Conservation (phyloP, 2,888 invertebrate species). For the Tiliacea citrago region DNA sequence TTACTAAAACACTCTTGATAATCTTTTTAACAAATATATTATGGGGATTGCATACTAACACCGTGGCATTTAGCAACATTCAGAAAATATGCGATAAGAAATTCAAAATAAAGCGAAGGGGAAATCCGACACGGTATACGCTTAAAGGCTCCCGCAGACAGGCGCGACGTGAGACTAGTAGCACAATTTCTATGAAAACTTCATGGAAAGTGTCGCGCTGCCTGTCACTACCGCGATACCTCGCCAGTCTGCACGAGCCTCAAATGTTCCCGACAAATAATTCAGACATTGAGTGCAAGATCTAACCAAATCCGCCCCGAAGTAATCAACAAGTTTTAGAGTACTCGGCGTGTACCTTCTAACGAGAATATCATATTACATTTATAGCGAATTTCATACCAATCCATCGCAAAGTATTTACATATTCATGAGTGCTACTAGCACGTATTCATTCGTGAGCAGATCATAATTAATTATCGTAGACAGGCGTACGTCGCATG, state of each 20-base stretch:
- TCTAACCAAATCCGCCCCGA: constrained; percentile 17
- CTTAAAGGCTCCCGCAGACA: too few relatives aligned
- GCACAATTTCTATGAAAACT: too few relatives aligned
- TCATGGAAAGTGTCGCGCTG: too few relatives aligned
- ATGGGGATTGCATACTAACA: neutral
- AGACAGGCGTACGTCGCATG: constrained; percentile 15
- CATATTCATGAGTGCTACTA: constrained; percentile 53
- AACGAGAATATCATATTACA: constrained; percentile 47
- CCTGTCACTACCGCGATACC: too few relatives aligned
- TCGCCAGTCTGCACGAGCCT: too few relatives aligned
- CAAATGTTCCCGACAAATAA: constrained; percentile 5
- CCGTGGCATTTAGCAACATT: neutral
- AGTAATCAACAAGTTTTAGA: constrained; percentile 43
- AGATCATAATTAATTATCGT: constrained; percentile 50
- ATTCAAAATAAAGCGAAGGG: too few relatives aligned
- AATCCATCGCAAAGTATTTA: constrained; percentile 38
- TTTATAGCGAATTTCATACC: constrained; percentile 37
- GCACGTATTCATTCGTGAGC: constrained; percentile 41
- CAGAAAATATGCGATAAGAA: too few relatives aligned
- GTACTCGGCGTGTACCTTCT: constrained; percentile 17
- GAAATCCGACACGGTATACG: too few relatives aligned
- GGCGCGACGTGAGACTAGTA: too few relatives aligned
- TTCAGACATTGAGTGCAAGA: constrained; percentile 7
- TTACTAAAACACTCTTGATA: too few relatives aligned
- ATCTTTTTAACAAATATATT: neutral